Conservation (phyloP, 2,888 invertebrate genomes). For the Himalopsyche anomala region DNA sequence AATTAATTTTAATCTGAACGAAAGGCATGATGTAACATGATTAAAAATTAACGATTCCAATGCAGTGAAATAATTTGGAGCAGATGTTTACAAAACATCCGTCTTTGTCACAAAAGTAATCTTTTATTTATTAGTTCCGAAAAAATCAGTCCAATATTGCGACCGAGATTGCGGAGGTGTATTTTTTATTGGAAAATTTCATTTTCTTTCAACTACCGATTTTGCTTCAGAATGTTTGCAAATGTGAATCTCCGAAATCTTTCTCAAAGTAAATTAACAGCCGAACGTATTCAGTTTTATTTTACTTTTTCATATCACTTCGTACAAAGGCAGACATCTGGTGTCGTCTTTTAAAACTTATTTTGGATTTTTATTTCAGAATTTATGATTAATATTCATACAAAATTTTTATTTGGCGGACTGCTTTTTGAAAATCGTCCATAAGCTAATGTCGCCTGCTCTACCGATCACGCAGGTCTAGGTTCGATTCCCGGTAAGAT, state of each 20-base stretch:
- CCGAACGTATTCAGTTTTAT: conserved; percentile 36
- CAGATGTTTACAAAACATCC: not conserved
- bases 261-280: conserved; percentile 10
- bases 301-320: conserved; percentile 1
- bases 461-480: no score
- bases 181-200: conserved; percentile 7
- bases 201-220: not conserved
- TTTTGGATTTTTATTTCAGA: no score
- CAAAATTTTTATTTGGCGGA: no score
- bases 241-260: not conserved
- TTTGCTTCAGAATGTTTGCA: conserved; percentile 19
- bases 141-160: conserved; percentile 27
- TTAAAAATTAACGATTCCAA: not conserved
- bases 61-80: not conserved
- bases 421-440: no score
- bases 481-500: no score
- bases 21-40: no score
- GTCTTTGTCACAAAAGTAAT: not conserved
- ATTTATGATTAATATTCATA: no score
- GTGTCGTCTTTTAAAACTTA: not conserved
- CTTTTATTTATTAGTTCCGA: not conserved
- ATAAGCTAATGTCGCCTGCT: no score
- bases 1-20: no score
- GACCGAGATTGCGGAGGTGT: conserved; percentile 1
- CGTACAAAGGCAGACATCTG: not conserved